These are phyloP conservation scores for Isotomurus palustris DNA, from an alignment of 2,888 invertebrate species.

Conservation along the genomic window DNA sequence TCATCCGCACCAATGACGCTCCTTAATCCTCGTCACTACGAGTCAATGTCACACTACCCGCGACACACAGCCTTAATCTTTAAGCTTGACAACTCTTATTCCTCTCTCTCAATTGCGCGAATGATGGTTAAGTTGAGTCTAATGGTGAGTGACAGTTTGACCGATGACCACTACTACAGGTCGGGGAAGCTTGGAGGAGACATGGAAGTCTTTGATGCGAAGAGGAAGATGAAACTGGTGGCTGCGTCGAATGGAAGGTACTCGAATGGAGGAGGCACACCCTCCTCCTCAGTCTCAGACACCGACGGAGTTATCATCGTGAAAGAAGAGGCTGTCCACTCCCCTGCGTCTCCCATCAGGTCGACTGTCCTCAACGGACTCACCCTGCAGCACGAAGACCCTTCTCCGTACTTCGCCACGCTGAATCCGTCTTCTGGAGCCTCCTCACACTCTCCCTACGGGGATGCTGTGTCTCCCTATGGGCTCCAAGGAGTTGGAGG, in stretches of 20 bases:
- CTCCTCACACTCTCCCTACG: slow-evolving; percentile 31
- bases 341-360: slow-evolving; percentile 36
- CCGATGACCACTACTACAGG: no score
- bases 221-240: slow-evolving; percentile 27
- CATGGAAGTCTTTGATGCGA: slow-evolving; percentile 34
- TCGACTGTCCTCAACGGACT: slow-evolving; percentile 30
- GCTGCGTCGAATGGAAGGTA: slow-evolving; percentile 33
- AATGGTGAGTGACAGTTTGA: no score
- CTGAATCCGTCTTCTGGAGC: slow-evolving; percentile 26
- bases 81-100: no score
- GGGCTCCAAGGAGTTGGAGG: background rate
- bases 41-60: no score
- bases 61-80: no score
- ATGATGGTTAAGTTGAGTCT: no score
- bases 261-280: slow-evolving; percentile 33
- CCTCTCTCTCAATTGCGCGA: no score
- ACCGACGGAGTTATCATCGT: slow-evolving; percentile 31
- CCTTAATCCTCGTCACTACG: no score
- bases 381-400: no score
- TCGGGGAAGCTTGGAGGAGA: no score
- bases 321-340: slow-evolving; percentile 31
- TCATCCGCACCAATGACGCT: no score
- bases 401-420: slow-evolving; percentile 18
- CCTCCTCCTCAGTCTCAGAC: slow-evolving; percentile 28
- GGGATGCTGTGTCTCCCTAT: slow-evolving; percentile 32